phyloP scores from a whole-genome alignment of 2,113 vertebrate genomes.

The Onychostruthus taczanowskii region DNA sequence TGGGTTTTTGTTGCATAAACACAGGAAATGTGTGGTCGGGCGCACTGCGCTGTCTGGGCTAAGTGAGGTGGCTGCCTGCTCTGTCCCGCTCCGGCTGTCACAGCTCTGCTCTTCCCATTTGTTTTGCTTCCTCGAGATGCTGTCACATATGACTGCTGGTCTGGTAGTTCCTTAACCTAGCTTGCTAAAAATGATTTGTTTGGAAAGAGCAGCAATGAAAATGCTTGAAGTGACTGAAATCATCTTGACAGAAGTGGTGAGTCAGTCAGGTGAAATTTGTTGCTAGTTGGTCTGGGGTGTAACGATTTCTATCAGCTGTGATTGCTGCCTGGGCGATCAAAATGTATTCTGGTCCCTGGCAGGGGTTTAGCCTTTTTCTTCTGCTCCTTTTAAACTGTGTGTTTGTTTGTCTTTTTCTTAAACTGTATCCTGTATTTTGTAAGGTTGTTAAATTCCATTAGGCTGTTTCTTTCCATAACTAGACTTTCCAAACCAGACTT shows the following conservation, averaged over 20 bases:
- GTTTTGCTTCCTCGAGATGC: background rate
- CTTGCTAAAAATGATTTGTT: background rate
- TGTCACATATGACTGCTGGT: background rate
- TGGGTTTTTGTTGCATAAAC: background rate
- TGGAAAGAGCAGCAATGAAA: background rate
- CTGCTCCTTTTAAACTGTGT: background rate
- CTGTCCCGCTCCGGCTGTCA: fast-evolving
- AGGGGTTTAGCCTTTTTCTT: background rate
- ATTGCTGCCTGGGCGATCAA: background rate
- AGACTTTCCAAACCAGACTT: background rate
- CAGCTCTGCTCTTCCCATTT: background rate
- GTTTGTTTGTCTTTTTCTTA: background rate
- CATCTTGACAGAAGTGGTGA: background rate
- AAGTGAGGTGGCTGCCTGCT: background rate
- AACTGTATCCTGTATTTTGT: background rate
- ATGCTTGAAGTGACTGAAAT: background rate
- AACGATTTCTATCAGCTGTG: background rate
- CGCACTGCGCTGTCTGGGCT: fast-evolving
- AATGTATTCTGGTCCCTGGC: background rate
- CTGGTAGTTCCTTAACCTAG: fast-evolving
- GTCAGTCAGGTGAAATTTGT: background rate
- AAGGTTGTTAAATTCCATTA: background rate
- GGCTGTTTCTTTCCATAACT: background rate
- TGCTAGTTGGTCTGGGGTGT: fast-evolving
- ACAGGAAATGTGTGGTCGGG: background rate